Evolutionary conservation across 2,888 invertebrate genomes (phyloP), one percentile per base, ranked within the genome.

Genomic region (Leptothorax acervorum): DNA sequence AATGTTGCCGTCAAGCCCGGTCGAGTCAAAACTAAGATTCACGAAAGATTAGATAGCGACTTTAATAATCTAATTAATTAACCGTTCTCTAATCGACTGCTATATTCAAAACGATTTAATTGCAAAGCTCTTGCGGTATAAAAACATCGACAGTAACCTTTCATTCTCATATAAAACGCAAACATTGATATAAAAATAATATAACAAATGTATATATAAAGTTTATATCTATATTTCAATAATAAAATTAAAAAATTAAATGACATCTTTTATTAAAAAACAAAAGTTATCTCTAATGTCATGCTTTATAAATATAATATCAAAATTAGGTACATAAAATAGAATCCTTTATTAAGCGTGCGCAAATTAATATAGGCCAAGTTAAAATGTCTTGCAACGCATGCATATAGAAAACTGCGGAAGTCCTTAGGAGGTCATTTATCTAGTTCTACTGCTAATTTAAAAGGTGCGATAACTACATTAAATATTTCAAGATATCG

Each of bases 401-500:
- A 23, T 53, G 23, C 35, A n/a, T 39, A 2, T 6, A 23, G 60
- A 12, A 74, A 60, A 45, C 31, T 74, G 31, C 60, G 23, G 5
- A 0, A 39, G 11, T 8, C 45, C 60, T 39, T n/a, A 23, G 42
- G 45, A 31, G 6, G 18, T 51, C 51, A 53, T n/a, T 15, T 35
- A 23, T 18, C 11, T 18, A 55, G 23, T 74, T 42, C 42, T 4
- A 11, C 15, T 28, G 11, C n/a, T 31, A 45, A 55, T 71, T 71
- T 35, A 31, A 51, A 18, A 48, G 18, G n/a, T 8, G 6, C n/a
- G 23, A 39, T 11, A 71, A 28, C 42, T 28, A 28, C 51, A 6
- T 53, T 65, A 18, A 76, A 76, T 53, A 66, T 66, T 66, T 76
- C 28, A 76, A 65, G 39, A 76, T 66, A 76, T 66, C 28, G 18